Evolutionary conservation across 2,888 invertebrate species (phyloP).

Genomic region (Uloborus plumipes): DNA sequence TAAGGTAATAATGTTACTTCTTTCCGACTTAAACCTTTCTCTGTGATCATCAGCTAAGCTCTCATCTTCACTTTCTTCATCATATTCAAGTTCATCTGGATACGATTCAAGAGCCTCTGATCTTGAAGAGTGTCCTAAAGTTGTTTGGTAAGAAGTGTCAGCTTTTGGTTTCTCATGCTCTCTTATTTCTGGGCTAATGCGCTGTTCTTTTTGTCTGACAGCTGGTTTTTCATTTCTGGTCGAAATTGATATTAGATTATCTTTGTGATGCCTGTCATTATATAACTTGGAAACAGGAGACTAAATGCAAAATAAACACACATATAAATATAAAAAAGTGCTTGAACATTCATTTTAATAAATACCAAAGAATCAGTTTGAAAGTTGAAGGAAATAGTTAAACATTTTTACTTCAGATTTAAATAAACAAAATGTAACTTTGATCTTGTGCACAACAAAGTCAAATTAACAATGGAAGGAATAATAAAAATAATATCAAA

Average conservation of each 20-base stretch:
- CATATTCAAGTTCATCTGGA: slow-evolving; percentile 33
- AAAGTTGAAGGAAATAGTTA: too few species aligned
- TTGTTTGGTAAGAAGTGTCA: not conserved
- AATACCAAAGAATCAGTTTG: not conserved
- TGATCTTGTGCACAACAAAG: not conserved
- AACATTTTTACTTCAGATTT: too few species aligned
- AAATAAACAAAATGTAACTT: not conserved
- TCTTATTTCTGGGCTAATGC: slow-evolving; percentile 18
- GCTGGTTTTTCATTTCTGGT: slow-evolving; percentile 11
- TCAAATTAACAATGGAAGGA: not conserved
- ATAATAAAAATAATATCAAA: too few species aligned
- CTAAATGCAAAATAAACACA: too few species aligned
- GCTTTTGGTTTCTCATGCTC: not conserved
- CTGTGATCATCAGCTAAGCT: slow-evolving; percentile 47
- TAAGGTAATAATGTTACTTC: slow-evolving; percentile 59
- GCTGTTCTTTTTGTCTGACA: slow-evolving; percentile 22
- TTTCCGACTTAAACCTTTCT: slow-evolving; percentile 59
- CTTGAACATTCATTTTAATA: not conserved
- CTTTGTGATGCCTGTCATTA: slow-evolving; percentile 36
- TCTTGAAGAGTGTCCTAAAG: not conserved
- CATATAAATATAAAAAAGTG: not conserved
- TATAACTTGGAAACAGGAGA: slow-evolving; percentile 28
- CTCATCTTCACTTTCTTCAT: slow-evolving; percentile 63
- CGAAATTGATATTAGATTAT: slow-evolving; percentile 47
- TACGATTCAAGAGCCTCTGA: not conserved